Percentiles rank a stretch among this genome's conserved stretches.
Conservation (phyloP, 1,140 invertebrate genomes). For the Cydia strobilella region DNA sequence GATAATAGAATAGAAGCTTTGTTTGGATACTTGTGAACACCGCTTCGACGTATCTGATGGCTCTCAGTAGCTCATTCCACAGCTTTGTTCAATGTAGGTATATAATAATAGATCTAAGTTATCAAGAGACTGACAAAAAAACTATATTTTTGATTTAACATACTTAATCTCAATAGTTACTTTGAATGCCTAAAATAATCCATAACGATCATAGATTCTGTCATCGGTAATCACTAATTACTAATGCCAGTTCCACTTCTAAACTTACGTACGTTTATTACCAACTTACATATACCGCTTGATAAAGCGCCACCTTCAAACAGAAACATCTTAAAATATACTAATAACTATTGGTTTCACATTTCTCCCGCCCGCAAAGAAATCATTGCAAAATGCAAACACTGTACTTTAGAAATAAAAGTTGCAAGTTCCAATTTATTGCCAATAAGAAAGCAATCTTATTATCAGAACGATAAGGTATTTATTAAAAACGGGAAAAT, state of each 20-base stretch:
- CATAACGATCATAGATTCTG: background rate
- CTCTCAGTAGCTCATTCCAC: too few species aligned
- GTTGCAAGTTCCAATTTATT: background rate
- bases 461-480: background rate
- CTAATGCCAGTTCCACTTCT: background rate
- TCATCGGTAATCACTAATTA: background rate
- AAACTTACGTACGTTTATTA: background rate
- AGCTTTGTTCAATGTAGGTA: too few species aligned
- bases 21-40: too few species aligned
- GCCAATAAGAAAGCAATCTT: background rate
- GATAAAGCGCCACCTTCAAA: background rate
- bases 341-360: background rate
- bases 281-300: slow-evolving; percentile 9
- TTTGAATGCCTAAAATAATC: background rate
- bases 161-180: too few species aligned
- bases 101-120: too few species aligned
- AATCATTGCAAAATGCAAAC: slow-evolving; percentile 26
- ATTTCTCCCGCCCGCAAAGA: background rate
- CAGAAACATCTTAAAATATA: background rate
- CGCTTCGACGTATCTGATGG: too few species aligned
- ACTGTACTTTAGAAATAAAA: background rate
- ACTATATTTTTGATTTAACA: too few species aligned
- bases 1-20: too few species aligned
- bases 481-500: background rate
- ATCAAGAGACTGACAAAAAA: too few species aligned